Evolutionary conservation across 2,113 vertebrate genomes (phyloP), one percentile per base, ranked within the genome.

Genomic region (Vanacampus margaritifer): DNA sequence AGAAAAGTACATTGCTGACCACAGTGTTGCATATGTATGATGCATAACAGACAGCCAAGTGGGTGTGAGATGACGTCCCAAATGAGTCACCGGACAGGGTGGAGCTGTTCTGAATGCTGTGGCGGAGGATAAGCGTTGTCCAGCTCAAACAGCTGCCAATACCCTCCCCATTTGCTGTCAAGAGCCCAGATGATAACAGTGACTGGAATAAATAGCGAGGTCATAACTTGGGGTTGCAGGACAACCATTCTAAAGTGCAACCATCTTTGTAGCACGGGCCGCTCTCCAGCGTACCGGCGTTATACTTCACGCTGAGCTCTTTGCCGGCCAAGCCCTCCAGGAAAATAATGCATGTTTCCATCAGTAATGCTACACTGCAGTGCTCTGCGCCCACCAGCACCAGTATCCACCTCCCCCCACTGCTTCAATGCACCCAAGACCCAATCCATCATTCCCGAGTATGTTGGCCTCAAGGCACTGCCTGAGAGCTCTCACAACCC

Each of bases 351-450:
- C 82, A 88, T 86, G 82, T 85, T 89, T 74, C 85, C 88, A 91
- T 92, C 88, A 87, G 84, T 91, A 87, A 91, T 79, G 83, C 78
- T 79, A 84, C 77, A 81, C 81, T 77, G 84, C 87, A 89, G 84
- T 84, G 84, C 85, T 88, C 81, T 68, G 61, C 82, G 82, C 37
- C 37, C 23, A 26, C 60, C 37, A 28, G 24, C 51, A 54, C 54
- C 26, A 54, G 84, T 76, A 78, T 79, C 74, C 76, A 61, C 78
- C 79, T 73, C 78, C 63, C 86, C 81, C 81, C 75, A 75, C 75
- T 61, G 23, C 74, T 69, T 77, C 71, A 80, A 84, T 60, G 71
- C 74, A 79, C 75, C 81, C 86, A 72, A 72, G 19, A 85, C 80
- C 82, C 78, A 80, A 89, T 85, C 79, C 87, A 90, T 91, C 88